These are phyloP conservation scores for Corythoichthys haematopterus DNA, from an alignment of 2,113 vertebrate genomes.

Conservation along the genomic window DNA sequence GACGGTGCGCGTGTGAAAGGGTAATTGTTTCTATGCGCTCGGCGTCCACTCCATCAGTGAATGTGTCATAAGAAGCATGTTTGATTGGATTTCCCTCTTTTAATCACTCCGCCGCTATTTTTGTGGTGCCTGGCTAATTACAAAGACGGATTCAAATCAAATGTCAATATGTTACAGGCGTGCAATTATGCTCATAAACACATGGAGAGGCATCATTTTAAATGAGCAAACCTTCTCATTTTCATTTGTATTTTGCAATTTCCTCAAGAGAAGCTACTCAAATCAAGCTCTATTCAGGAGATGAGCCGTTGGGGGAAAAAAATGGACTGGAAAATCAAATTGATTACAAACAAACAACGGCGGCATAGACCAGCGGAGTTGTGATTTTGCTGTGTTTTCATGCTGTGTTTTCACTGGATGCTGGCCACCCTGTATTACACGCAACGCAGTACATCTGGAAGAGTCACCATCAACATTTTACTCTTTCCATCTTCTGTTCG, in stretches of 20 bases:
- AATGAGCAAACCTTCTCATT: constrained; percentile 4
- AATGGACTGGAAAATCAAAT: not conserved
- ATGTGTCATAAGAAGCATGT: constrained; percentile 54
- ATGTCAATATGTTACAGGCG: constrained; percentile 55
- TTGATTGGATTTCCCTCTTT: constrained; percentile 64
- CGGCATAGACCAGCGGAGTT: too few relatives aligned
- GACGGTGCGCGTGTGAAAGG: constrained; percentile 6
- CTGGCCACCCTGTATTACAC: too few relatives aligned
- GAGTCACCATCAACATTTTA: too few relatives aligned
- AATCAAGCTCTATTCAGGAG: not conserved
- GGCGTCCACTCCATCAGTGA: constrained; percentile 40
- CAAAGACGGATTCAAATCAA: constrained; percentile 50
- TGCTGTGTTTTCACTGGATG: too few relatives aligned
- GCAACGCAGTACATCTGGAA: too few relatives aligned
- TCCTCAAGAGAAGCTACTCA: not conserved
- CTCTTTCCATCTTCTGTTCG: too few relatives aligned
- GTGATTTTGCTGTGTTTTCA: too few relatives aligned
- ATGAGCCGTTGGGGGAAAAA: not conserved
- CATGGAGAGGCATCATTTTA: constrained; percentile 7
- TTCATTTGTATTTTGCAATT: not conserved
- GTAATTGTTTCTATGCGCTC: constrained; percentile 45
- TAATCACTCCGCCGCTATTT: constrained; percentile 59
- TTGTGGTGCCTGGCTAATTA: constrained; percentile 48
- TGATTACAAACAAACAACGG: too few relatives aligned
- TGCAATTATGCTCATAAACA: constrained; percentile 22